Percentiles rank a stretch among this genome's conserved stretches.
Evolutionary conservation across 92 coral and sea anemone species (phyloP).

Genomic region (Epizoanthus stellaris): DNA sequence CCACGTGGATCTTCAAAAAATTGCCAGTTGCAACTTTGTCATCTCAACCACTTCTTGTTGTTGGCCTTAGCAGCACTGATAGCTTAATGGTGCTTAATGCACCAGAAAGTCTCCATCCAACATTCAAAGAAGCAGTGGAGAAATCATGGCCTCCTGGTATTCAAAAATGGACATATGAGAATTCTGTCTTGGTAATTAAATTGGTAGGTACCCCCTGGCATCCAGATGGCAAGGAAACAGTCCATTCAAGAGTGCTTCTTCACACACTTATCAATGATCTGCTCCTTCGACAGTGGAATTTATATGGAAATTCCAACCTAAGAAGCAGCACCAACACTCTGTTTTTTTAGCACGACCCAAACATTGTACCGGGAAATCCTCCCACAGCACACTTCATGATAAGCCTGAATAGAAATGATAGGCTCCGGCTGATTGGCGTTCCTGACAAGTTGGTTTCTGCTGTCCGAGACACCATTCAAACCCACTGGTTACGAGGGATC

Average conservation of each 20-base stretch:
- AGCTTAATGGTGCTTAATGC: conserved; percentile 60
- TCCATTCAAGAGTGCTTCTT: conserved; percentile 47
- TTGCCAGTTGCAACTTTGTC: conserved; percentile 24
- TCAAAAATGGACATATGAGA: conserved; percentile 47
- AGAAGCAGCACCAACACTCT: conserved; percentile 51
- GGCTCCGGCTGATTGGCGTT: conserved; percentile 55
- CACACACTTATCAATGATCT: conserved; percentile 53
- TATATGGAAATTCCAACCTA: conserved; percentile 55
- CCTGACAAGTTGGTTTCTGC: conserved; percentile 46
- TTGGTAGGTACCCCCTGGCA: conserved; percentile 60
- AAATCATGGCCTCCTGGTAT: conserved; percentile 61
- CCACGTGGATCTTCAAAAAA: conserved; percentile 58
- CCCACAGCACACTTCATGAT: conserved; percentile 40
- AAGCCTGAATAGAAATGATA: conserved; percentile 59
- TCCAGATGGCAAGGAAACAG: conserved; percentile 57
- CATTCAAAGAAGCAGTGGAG: conserved; percentile 44
- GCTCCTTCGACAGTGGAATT: conserved; percentile 50
- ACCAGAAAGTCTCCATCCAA: conserved; percentile 51
- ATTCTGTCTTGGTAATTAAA: conserved; percentile 51
- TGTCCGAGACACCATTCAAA: conserved; percentile 52
- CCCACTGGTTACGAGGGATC: conserved; percentile 58
- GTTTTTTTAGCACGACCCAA: conserved; percentile 57
- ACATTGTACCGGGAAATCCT: conserved; percentile 28
- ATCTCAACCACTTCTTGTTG: conserved; percentile 55
- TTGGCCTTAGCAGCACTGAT: conserved; percentile 66